Conservation (phyloP, 2,113 vertebrate species). For the Datnioides undecimradiatus region DNA sequence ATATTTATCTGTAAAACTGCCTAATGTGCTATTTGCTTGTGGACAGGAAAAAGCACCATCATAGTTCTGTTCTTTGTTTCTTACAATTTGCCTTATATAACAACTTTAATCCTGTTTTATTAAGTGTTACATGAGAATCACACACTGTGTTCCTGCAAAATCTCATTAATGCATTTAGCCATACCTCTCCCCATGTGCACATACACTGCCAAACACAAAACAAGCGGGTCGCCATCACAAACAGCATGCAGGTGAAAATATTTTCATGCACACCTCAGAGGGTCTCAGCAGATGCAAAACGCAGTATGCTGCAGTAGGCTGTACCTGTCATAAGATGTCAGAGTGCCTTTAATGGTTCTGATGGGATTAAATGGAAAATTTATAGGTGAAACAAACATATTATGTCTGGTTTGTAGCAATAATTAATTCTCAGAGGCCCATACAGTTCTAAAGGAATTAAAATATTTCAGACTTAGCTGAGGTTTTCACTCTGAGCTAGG, state of each 20-base stretch:
- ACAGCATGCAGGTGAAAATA: constrained; percentile 55
- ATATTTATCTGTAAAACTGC: background rate
- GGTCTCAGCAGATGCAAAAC: background rate
- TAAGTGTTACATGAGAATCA: background rate
- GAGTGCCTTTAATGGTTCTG: background rate
- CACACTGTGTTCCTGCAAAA: background rate
- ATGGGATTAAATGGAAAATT: background rate
- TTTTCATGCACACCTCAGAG: constrained; percentile 24
- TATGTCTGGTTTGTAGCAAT: background rate
- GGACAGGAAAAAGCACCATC: background rate
- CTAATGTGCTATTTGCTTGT: background rate
- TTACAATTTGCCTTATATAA: background rate
- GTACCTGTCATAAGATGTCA: background rate
- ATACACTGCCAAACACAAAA: constrained; percentile 36
- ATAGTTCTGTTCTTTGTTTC: background rate
- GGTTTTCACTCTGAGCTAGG: no score
- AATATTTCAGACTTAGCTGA: no score
- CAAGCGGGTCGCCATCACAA: constrained; percentile 68
- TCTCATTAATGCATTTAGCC: background rate
- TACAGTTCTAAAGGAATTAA: no score
- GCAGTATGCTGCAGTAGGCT: background rate
- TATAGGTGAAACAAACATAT: background rate
- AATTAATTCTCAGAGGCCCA: background rate
- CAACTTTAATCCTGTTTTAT: background rate
- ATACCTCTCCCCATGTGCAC: background rate